Base-by-base conservation (phyloP, 2,113 vertebrate genomes). In the Alethe castanea region DNA sequence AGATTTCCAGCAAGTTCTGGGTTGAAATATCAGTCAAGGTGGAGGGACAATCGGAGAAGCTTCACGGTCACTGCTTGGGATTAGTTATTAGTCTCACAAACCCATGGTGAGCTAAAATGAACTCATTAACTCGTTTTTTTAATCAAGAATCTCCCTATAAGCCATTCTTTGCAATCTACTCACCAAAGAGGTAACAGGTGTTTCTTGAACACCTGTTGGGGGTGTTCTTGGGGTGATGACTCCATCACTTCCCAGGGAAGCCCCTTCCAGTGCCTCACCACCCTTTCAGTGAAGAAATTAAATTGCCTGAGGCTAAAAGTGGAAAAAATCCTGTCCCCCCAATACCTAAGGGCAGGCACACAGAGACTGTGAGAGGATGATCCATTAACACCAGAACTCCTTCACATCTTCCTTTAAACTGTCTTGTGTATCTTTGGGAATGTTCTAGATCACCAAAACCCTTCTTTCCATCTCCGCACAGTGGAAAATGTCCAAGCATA, bases 211-310 rank as follows among this genome's bases (percentile, higher is more conserved):
- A 24, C 6, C 35, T 35, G 35, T 35, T 35, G 35, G 35, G 35
- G 35, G 35, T 35, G 35, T 62, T 48, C 62, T 62, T 56, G 56
- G 62, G 31, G 23, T 36, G 71, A 53, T 69, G 62, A 33, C 17
- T 24, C 35, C 64, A 83, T 48, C 47, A 14, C 35, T 48, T 56
- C 48, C 44, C 48, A 33, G 22, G 18, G 2, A 47, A 82, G 20
- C 8, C n/a, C 1, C 0, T 33, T 31, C 62, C 60, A 66, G 9
- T 9, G 16, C 38, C 38, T 60, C 28, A 38, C 16, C 25, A 19
- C 25, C 8, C 26, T 42, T 36, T 19, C 42, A 56, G 42, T 19
- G 56, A 48, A 54, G 22, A 69, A 56, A 62, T 62, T 42, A 24
- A 79, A 64, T 28, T 57, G 2, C 10, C 56, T 36, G 77, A 66